Base-by-base conservation (phyloP, 2,888 invertebrate species). In the Patella pellucida region DNA sequence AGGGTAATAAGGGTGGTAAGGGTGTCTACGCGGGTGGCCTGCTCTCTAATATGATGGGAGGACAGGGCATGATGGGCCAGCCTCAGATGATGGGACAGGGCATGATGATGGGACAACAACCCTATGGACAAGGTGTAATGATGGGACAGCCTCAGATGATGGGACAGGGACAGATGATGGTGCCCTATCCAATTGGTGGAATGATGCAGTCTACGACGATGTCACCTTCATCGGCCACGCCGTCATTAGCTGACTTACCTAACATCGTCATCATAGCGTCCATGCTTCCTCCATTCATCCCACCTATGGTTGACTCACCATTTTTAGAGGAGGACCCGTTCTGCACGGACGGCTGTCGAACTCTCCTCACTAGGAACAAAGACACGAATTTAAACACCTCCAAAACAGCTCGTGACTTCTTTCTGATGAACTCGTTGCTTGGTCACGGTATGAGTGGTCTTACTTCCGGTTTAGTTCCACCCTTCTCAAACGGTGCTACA, bases 151-250 rank as follows among this genome's bases (percentile, higher is more conserved):
- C 68, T 4, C 52, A 52, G 50, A 68, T 68, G 73, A 68, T 73
- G 68, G 68, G 68, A 19, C 73, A 73, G 23, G 62, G 62, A 12
- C 12, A 68, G 12, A 15, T 73, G 68, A 41, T 74, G 50, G 67
- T 74, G 23, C 74, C 74, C 27, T 74, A 74, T 52, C 74, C 74
- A n/a, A 23, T 71, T 19, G 71, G 62, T 54, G 50, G 68, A 15
- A 41, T 41, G 15, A 41, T 54, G 56, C 16, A 52, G 3, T n/a
- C 31, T 51, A 51, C 70, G 14, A 74, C 74, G 12, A 71, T 62
- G 11, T 23, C 51, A 41, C 50, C 74, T 31, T 62, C 69, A 15
- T 67, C 54, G 16, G 23, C 62, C 19, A 23, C 62, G 23, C 7
- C 62, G 14, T 67, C 70, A 51, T 62, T 71, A 4, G 19, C 74